These are phyloP conservation scores for Neoascia interrupta DNA, from an alignment of 2,888 invertebrate genomes.

Conservation along the genomic window DNA sequence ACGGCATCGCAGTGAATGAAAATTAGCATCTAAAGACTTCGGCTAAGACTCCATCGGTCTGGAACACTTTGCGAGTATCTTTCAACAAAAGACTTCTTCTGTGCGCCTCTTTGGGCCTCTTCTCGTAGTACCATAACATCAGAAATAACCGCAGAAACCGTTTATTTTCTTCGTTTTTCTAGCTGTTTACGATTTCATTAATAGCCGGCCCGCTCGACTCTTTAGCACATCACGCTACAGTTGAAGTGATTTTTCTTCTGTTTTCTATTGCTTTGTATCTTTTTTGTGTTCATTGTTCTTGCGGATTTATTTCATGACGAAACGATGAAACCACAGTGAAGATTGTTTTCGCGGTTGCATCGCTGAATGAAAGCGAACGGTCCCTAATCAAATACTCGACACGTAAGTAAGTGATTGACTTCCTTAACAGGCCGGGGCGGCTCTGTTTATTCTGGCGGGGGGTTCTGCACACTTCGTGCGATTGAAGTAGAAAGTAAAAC, in stretches of 20 bases:
- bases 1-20: constrained; percentile 46
- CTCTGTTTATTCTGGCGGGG: constrained; percentile 44
- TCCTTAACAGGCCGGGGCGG: no score
- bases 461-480: constrained; percentile 12
- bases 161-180: constrained; percentile 50
- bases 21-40: constrained; percentile 58
- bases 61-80: constrained; percentile 47
- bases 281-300: constrained; percentile 13
- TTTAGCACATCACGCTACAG: constrained; percentile 40
- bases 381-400: constrained; percentile 48
- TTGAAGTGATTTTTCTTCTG: constrained; percentile 26
- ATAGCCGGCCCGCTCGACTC: constrained; percentile 46
- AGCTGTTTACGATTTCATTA: constrained; percentile 66
- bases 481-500: constrained; percentile 64
- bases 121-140: no score
- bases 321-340: constrained; percentile 59
- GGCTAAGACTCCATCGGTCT: constrained; percentile 21
- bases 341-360: constrained; percentile 62
- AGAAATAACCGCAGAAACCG: constrained; percentile 59
- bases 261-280: constrained; percentile 16
- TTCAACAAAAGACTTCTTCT: constrained; percentile 15
- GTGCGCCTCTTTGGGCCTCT: constrained; percentile 1
- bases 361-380: background rate
- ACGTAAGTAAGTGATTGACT: constrained; percentile 64
- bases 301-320: constrained; percentile 58